Percentiles rank a stretch among this genome's conserved stretches.
These are phyloP conservation scores for Callionymus lyra DNA, from an alignment of 2,113 vertebrate species.

Conservation along the genomic window DNA sequence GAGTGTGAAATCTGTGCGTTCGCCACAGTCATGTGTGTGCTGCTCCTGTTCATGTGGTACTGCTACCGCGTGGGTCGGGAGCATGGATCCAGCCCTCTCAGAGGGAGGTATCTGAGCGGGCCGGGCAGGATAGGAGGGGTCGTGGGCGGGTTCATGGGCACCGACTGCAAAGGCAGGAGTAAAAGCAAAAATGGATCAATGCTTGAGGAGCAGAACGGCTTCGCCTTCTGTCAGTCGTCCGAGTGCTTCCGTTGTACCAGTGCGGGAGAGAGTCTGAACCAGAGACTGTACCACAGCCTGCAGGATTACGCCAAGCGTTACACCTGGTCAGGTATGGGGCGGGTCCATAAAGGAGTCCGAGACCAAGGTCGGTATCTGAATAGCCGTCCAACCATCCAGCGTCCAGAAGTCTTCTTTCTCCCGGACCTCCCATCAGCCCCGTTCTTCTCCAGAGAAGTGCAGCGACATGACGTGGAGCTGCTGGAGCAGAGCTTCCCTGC, in stretches of 20 bases:
- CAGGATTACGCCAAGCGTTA: slow-evolving; percentile 98
- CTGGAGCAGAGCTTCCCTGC: slow-evolving; percentile 90
- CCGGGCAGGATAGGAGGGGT: slow-evolving; percentile 50
- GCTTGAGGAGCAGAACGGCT: slow-evolving; percentile 79
- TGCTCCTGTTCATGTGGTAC: slow-evolving; percentile 91
- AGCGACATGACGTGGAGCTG: slow-evolving; percentile 93
- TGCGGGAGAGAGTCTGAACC: slow-evolving; percentile 82
- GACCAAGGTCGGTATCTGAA: slow-evolving; percentile 85
- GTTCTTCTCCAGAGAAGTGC: slow-evolving; percentile 90
- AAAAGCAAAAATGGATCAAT: slow-evolving; percentile 55
- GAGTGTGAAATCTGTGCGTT: slow-evolving; percentile 81
- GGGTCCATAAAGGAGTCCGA: slow-evolving; percentile 91
- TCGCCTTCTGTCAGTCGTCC: slow-evolving; percentile 79
- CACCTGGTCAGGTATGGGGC: slow-evolving; percentile 97
- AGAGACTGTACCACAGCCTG: slow-evolving; percentile 92
- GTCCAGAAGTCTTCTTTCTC: slow-evolving; percentile 92
- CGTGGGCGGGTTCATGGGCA: slow-evolving; percentile 52
- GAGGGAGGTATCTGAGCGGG: slow-evolving; percentile 51
- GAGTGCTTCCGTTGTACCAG: slow-evolving; percentile 82
- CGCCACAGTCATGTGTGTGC: slow-evolving; percentile 73
- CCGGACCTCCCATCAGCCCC: slow-evolving; percentile 85
- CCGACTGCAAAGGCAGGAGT: slow-evolving; percentile 38
- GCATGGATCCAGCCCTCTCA: slow-evolving; percentile 70
- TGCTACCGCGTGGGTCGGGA: slow-evolving; percentile 94
- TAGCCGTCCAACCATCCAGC: slow-evolving; percentile 87